Conservation (phyloP, 2,888 invertebrate species). For the Pachydiplax longipennis region DNA sequence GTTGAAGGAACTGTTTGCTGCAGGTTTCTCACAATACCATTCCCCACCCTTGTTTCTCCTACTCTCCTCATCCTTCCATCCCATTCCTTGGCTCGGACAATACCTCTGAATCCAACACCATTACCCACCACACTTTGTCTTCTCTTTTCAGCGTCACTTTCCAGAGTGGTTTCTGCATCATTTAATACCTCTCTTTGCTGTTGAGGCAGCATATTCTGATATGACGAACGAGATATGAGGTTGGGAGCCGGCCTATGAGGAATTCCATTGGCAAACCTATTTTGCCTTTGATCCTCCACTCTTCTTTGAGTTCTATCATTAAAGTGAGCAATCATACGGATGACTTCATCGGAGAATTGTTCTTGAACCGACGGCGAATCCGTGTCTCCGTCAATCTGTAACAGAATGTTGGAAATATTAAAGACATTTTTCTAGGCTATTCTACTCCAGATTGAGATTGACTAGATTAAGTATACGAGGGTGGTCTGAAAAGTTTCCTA, state of each 20-base stretch:
- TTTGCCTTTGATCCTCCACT: neutral
- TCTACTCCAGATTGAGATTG: neutral
- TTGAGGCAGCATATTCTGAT: neutral
- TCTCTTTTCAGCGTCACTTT: neutral
- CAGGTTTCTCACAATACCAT: neutral
- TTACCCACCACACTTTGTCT: neutral
- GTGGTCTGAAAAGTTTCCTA: no score
- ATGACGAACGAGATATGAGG: neutral
- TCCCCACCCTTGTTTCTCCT: neutral
- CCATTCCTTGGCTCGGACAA: neutral
- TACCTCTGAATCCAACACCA: neutral
- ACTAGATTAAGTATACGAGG: no score
- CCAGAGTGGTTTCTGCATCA: neutral
- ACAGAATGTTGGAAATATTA: neutral
- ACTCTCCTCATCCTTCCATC: neutral
- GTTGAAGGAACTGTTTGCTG: constrained; percentile 1
- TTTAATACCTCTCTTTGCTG: neutral
- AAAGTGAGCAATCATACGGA: neutral
- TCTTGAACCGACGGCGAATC: constrained; percentile 79
- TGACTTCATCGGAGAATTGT: constrained; percentile 67
- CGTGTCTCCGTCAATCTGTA: constrained; percentile 85
- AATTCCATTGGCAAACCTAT: neutral
- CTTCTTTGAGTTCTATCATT: neutral
- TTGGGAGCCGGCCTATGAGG: neutral
- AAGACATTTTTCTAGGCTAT: neutral